Conservation (phyloP, 2,113 vertebrate species). For the Ceyx melanurus region DNA sequence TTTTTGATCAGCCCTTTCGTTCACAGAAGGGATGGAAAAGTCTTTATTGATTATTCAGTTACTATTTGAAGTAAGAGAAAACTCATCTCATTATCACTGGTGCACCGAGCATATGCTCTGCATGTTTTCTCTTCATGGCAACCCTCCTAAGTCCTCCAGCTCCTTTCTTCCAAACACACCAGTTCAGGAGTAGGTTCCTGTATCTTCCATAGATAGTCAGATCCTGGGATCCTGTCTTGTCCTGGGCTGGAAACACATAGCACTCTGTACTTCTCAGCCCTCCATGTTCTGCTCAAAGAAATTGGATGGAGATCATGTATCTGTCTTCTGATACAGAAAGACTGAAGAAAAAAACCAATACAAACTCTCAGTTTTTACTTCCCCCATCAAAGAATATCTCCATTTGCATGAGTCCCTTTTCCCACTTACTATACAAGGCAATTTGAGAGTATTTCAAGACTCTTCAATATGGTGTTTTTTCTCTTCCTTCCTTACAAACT, state of each 20-base stretch:
- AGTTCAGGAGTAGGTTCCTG: background rate
- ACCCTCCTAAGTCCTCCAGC: background rate
- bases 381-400: background rate
- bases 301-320: background rate
- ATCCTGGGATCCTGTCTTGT: background rate
- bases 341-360: background rate
- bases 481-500: background rate
- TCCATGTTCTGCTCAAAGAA: background rate
- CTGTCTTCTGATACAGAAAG: background rate
- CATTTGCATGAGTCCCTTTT: background rate
- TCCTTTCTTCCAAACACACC: background rate
- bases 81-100: background rate
- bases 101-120: background rate
- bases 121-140: background rate
- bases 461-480: background rate
- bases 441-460: background rate
- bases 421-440: background rate
- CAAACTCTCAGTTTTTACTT: background rate
- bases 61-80: background rate
- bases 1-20: background rate
- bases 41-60: background rate
- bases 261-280: background rate
- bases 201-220: background rate
- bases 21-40: background rate
- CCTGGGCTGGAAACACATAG: background rate